Base-by-base conservation (phyloP, 2,797 vertebrate species). In the Acrocephalus scirpaceus region DNA sequence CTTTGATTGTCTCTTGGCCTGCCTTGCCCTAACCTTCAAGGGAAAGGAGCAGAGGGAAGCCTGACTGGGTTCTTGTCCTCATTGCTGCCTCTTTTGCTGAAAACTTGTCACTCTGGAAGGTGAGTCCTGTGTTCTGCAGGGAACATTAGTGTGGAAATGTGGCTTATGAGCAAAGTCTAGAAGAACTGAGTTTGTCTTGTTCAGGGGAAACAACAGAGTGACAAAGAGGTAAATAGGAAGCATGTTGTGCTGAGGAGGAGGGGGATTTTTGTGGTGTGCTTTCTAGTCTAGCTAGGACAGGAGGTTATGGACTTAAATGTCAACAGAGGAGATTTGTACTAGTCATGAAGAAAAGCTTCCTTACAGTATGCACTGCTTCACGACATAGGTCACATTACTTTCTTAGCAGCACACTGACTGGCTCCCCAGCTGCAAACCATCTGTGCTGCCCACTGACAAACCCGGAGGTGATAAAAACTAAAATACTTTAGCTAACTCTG, bases 391-490 rank as follows among this genome's bases (percentile, higher is more conserved):
- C 86, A 66, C 76, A 65, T 57, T 10, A 21, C 66, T 73, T 51
- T 48, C 62, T 84, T 54, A 30, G 19, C 44, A 71, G 56, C 11
- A 8, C 1, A 2, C n/a, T 32, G 66, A 44, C 70, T 45, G 61
- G 16, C 76, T 95, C 51, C 73, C 71, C 76, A 87, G 92, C 83
- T 93, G 90, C 84, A 91, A 85, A 74, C 88, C 83, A 74, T 92
- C 93, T 92, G 90, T 84, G 75, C 83, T 94, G 76, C 73, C 82
- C 50, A 29, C 79, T 42, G 77, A 84, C 73, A 88, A 47, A 79
- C 45, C 67, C 15, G 21, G 74, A 86, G 71, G 64, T 90, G 80
- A 92, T 57, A 71, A 94, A 95, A 74, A 13, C 5, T 0, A 9
- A 58, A 86, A 34, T 48, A 45, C 40, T 87, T 80, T 5, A 50